A percentile compares a stretch with the other conserved stretches of the same genome.
phyloP scores from a whole-genome alignment of 2,888 invertebrate species.

The Philonicus albiceps region DNA sequence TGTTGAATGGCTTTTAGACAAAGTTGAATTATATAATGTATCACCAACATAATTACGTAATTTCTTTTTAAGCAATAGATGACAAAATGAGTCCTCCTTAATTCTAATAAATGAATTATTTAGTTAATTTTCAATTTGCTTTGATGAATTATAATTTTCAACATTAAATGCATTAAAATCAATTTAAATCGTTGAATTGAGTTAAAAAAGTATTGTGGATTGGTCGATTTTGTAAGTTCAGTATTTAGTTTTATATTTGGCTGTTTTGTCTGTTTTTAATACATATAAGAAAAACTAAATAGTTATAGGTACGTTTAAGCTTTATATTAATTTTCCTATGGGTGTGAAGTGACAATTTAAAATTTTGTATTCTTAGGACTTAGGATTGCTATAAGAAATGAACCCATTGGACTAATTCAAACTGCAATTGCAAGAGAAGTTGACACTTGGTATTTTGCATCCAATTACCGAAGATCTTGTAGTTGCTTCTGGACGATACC shows the following conservation, averaged over 20 bases:
- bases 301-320: not conserved
- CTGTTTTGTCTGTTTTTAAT: too few relatives aligned
- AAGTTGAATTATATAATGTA: too few relatives aligned
- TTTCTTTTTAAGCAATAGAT: too few relatives aligned
- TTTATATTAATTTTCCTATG: not conserved
- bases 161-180: too few relatives aligned
- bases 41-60: too few relatives aligned
- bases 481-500: not conserved
- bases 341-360: not conserved
- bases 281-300: not conserved
- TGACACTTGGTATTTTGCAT: not conserved
- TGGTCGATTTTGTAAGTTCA: too few relatives aligned
- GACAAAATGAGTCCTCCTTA: too few relatives aligned
- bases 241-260: not conserved
- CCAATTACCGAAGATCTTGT: not conserved
- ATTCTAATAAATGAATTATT: too few relatives aligned
- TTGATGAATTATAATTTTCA: too few relatives aligned
- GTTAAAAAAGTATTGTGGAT: too few relatives aligned
- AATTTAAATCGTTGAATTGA: too few relatives aligned
- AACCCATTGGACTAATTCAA: not conserved
- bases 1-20: not conserved
- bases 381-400: not conserved
- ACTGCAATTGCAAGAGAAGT: not conserved
- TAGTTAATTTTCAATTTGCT: too few relatives aligned
- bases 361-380: not conserved